Conservation (phyloP, 2,888 invertebrate genomes). For the Callimorpha dominula region DNA sequence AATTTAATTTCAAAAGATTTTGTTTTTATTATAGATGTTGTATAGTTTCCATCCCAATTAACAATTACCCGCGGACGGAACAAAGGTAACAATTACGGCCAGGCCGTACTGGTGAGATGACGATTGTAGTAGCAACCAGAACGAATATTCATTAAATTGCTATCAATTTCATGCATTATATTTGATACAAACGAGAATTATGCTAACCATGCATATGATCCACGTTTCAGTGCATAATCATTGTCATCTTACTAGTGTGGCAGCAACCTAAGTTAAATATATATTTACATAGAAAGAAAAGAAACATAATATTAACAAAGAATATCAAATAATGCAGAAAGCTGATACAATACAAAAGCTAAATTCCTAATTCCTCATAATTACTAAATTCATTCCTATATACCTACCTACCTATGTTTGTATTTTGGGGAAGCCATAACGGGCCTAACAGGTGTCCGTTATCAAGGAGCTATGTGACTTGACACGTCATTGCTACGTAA, state of each 20-base stretch:
- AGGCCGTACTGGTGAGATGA: slow-evolving; percentile 12
- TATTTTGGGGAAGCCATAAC: not conserved
- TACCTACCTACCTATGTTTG: not conserved
- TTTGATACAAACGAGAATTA: not conserved
- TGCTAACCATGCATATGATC: not conserved
- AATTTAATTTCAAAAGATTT: slow-evolving; percentile 14
- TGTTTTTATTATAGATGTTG: slow-evolving; percentile 26
- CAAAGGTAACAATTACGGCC: slow-evolving; percentile 29
- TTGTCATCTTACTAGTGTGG: slow-evolving; percentile 4
- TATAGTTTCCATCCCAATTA: slow-evolving; percentile 50
- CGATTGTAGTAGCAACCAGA: not conserved
- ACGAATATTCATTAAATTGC: not conserved
- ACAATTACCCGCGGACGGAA: slow-evolving; percentile 62
- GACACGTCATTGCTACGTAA: not conserved
- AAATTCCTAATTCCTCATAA: slow-evolving; percentile 30
- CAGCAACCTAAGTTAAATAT: not conserved
- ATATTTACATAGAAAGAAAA: not conserved
- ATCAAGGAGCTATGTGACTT: not conserved
- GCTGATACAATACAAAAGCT: slow-evolving; percentile 68
- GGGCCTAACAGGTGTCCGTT: not conserved
- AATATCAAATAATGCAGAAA: slow-evolving; percentile 48
- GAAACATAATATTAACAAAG: slow-evolving; percentile 11
- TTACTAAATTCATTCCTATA: not conserved
- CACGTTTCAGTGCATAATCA: not conserved
- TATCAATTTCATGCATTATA: not conserved